Evolutionary conservation across 2,113 vertebrate genomes (phyloP), one percentile per base, ranked within the genome.

Genomic region (Catagonus wagneri): DNA sequence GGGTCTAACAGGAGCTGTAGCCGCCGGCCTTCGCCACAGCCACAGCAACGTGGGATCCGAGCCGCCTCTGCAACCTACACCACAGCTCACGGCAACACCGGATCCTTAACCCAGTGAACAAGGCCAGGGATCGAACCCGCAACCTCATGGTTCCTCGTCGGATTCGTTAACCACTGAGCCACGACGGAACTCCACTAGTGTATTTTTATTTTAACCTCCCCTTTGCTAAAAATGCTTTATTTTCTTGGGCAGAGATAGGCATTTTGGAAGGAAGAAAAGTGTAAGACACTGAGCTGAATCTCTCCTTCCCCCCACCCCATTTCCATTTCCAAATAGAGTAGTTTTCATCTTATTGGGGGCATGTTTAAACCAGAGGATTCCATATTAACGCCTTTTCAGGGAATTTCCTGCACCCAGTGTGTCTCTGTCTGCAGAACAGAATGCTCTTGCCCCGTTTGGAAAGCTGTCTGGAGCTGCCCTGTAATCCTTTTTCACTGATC

Each of bases 201-300:
- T 96, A 39, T 90, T 96, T 97, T 96, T 76, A 71, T 94, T 94
- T 94, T 94, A 91, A 91, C 78, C 78, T 92, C 96, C 16, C 3
- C 29, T 93, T 85, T 93, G 16, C 88, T 95, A 90, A 90, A 97
- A 81, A 36, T 83, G 86, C 44, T 95, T 75, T 65, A 72, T 93
- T 89, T 93, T 95, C 44, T 80, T 65, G 15, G 50, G 75, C 93
- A 74, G 89, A 85, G 56, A 58, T 34, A 65, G 78, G 29, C 17
- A 56, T 83, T 75, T 85, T 20, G 11, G 36, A 80, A 25, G 27
- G 11, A 86, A 52, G 39, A 75, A 93, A 79, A 29, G 56, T 25
- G 19, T 56, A 52, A 65, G 23, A 71, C 56, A 36, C 65, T 52
- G 63, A 90, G 14, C 65, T 54, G 75, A 94, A 32, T 25, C 32